Percentiles rank a stretch among this genome's conserved stretches.
Evolutionary conservation across 2,888 invertebrate species (phyloP).

Genomic region (Penaeus monodon): DNA sequence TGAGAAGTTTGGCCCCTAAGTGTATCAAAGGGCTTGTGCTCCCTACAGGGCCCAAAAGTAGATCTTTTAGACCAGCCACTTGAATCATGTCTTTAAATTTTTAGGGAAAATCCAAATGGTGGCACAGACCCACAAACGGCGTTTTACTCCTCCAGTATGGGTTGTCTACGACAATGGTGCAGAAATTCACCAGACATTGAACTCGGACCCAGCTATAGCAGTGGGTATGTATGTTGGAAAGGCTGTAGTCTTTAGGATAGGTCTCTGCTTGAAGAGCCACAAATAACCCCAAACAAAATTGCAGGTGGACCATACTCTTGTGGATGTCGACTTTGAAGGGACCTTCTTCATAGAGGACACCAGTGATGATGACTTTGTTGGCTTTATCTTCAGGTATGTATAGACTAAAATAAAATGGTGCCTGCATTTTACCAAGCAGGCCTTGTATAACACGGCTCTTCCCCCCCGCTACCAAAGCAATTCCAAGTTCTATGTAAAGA

Average conservation of each 20-base stretch:
- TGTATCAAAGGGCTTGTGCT: no score
- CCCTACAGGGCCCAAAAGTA: no score
- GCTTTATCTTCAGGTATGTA: slow-evolving; percentile 87
- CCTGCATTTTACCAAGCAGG: no score
- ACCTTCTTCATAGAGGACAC: no score
- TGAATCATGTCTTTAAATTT: no score
- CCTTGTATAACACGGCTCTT: no score
- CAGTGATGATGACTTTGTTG: slow-evolving; percentile 95
- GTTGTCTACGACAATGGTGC: slow-evolving; percentile 91
- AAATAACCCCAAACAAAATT: no score
- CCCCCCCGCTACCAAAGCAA: slow-evolving; percentile 86
- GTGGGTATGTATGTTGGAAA: slow-evolving; percentile 76
- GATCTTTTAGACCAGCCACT: no score
- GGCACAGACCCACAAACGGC: slow-evolving; percentile 88
- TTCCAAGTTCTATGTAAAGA: slow-evolving; percentile 91
- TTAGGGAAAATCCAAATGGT: slow-evolving; percentile 87
- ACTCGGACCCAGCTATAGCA: slow-evolving; percentile 95
- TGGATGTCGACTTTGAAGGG: slow-evolving; percentile 95
- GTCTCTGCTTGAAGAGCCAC: no score
- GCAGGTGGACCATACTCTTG: slow-evolving; percentile 82
- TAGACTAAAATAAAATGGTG: no score
- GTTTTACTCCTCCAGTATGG: no score
- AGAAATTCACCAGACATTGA: slow-evolving; percentile 90
- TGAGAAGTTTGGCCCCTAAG: slow-evolving; percentile 66
- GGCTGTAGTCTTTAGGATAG: no score